These are phyloP conservation scores for Liodrosophila aerea DNA, from an alignment of 2,888 invertebrate species.

Conservation along the genomic window DNA sequence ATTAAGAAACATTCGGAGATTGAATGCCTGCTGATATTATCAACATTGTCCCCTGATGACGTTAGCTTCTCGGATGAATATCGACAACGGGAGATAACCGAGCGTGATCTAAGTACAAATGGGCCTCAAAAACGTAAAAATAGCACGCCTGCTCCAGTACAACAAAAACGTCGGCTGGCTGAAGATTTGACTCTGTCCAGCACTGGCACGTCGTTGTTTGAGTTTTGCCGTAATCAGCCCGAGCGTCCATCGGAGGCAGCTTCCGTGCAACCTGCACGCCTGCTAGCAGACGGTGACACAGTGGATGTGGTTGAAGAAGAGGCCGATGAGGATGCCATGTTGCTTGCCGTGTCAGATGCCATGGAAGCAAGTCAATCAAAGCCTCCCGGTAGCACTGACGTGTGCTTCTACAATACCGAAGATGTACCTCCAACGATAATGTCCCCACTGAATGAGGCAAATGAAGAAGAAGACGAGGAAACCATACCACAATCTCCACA, in stretches of 20 bases:
- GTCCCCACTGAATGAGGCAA: slow-evolving; percentile 3
- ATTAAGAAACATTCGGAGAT: slow-evolving; percentile 89
- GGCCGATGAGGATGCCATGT: slow-evolving; percentile 50
- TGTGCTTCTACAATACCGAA: slow-evolving; percentile 53
- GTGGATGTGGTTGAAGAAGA: slow-evolving; percentile 41
- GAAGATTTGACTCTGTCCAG: slow-evolving; percentile 53
- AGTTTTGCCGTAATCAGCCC: slow-evolving; percentile 42
- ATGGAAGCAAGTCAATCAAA: slow-evolving; percentile 39
- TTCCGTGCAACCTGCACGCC: slow-evolving; percentile 60
- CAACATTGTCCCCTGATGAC: slow-evolving; percentile 84
- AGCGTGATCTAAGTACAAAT: slow-evolving; percentile 12
- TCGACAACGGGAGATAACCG: slow-evolving; percentile 58
- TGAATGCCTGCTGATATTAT: slow-evolving; percentile 91
- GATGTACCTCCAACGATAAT: slow-evolving; percentile 24
- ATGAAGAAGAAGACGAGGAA: slow-evolving; percentile 38
- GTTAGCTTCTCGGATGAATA: slow-evolving; percentile 75
- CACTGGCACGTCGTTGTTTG: slow-evolving; percentile 45
- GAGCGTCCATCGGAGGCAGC: slow-evolving; percentile 30
- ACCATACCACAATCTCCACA: slow-evolving; percentile 81
- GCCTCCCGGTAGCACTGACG: slow-evolving; percentile 46
- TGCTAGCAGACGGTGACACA: slow-evolving; percentile 50
- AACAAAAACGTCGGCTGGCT: slow-evolving; percentile 45
- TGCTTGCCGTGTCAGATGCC: slow-evolving; percentile 57
- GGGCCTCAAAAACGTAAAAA: slow-evolving; percentile 57
- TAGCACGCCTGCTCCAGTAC: slow-evolving; percentile 35